Evolutionary conservation across 2,113 vertebrate species (phyloP).

Genomic region (Tor tambroides): DNA sequence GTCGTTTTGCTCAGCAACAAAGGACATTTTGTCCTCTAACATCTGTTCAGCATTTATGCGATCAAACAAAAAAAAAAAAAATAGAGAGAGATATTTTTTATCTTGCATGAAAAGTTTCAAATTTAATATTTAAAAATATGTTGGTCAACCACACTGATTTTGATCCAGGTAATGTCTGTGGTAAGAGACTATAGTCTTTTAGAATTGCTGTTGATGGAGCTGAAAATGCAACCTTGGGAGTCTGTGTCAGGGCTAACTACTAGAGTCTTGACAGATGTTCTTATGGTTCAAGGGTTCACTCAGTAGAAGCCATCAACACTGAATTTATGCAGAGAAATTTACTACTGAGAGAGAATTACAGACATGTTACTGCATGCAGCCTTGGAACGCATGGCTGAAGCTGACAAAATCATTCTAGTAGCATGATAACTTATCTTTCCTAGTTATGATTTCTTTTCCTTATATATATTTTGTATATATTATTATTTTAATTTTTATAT

Average conservation of each 20-base stretch:
- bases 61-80: not conserved
- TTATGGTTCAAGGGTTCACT: constrained; percentile 27
- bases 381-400: not conserved
- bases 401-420: too few relatives aligned
- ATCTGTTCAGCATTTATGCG: not conserved
- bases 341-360: not conserved
- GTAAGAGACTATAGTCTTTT: not conserved
- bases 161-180: not conserved
- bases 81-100: too few relatives aligned
- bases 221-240: not conserved
- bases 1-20: not conserved
- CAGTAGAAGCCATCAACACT: constrained; percentile 1
- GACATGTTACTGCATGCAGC: not conserved
- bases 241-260: not conserved
- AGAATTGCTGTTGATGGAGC: not conserved
- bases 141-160: not conserved
- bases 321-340: not conserved
- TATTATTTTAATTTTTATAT: too few relatives aligned
- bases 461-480: too few relatives aligned
- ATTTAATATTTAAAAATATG: not conserved
- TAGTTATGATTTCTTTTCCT: too few relatives aligned
- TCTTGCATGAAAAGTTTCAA: too few relatives aligned
- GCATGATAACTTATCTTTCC: too few relatives aligned
- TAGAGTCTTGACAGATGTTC: constrained; percentile 27
- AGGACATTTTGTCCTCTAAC: constrained; percentile 2